Base-by-base conservation (phyloP, 2,888 invertebrate genomes). In the Polyommatus iphigenia region DNA sequence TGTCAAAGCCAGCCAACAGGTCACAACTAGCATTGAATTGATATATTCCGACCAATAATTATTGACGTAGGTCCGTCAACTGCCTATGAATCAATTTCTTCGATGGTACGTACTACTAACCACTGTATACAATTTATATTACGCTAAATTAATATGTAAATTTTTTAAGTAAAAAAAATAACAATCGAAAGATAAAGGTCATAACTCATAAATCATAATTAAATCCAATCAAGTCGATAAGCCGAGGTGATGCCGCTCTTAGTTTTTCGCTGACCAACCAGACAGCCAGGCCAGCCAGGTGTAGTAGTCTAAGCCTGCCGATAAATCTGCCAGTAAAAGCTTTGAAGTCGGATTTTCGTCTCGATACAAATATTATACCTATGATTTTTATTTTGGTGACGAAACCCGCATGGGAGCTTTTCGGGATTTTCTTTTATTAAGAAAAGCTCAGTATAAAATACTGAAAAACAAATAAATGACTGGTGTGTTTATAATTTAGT, bases 291-390 rank as follows among this genome's bases (percentile, higher is more conserved):
- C 10, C 41, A 67, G 67, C 67, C 67, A 18, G 29, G 67, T 67
- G 67, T 67, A 67, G 29, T 29, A 29, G 67, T 67, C 67, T 67
- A 67, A 67, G 67, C 67, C 67, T 32, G 15, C 15, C n/a, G 67
- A 67, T 67, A 67, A 67, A 67, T 67, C 67, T 67, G 67, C 67
- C 67, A 67, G 67, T 67, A 67, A 67, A 67, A 67, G 67, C 67
- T 67, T 67, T 67, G 18, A 67, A 67, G 67, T 67, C 67, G 67
- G 18, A 67, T 67, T 67, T 67, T 29, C 29, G 29, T 67, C 67
- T 67, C 67, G 67, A 32, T 67, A 67, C 67, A 15, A 18, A 62
- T n/a, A n/a, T n/a, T n/a, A 62, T n/a, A 67, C 67, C 67, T 18
- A 29, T 67, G 67, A 67, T 13, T 67, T 32, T 67, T 29, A 67